Evolutionary conservation across 2,888 invertebrate genomes (phyloP).

Genomic region (Gnatocerus cornutus): DNA sequence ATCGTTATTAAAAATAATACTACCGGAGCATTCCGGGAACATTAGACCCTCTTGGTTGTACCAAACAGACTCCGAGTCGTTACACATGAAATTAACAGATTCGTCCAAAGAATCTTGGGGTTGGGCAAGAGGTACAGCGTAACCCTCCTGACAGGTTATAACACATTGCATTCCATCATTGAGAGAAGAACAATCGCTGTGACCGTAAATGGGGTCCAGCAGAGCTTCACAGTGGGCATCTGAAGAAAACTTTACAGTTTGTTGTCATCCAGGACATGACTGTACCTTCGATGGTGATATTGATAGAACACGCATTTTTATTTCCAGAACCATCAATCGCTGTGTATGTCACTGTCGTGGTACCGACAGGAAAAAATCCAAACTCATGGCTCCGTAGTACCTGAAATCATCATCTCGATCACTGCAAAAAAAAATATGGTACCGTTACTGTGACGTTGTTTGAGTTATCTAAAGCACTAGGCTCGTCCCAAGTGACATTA

Average conservation of each 20-base stretch:
- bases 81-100: constrained; percentile 64
- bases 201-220: constrained; percentile 64
- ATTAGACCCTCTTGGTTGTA: constrained; percentile 64
- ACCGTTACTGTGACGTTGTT: constrained; percentile 62
- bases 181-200: constrained; percentile 62
- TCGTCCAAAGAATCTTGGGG: constrained; percentile 45
- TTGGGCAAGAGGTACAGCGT: constrained; percentile 73
- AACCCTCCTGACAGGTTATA: constrained; percentile 76
- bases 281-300: constrained; percentile 76
- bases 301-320: constrained; percentile 74
- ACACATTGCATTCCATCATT: constrained; percentile 70
- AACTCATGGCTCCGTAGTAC: constrained; percentile 69
- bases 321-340: constrained; percentile 77
- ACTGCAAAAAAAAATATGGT: background rate
- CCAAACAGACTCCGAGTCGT: constrained; percentile 68
- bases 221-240: constrained; percentile 65
- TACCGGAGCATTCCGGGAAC: constrained; percentile 75
- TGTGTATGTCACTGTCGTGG: constrained; percentile 74
- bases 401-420: constrained; percentile 53
- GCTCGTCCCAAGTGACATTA: constrained; percentile 76
- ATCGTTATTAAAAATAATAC: constrained; percentile 51
- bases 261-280: background rate
- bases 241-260: constrained; percentile 47
- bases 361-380: constrained; percentile 74
- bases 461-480: constrained; percentile 76